These are phyloP conservation scores for Xenentodon cancila DNA, from an alignment of 2,797 vertebrate genomes.

Conservation along the genomic window DNA sequence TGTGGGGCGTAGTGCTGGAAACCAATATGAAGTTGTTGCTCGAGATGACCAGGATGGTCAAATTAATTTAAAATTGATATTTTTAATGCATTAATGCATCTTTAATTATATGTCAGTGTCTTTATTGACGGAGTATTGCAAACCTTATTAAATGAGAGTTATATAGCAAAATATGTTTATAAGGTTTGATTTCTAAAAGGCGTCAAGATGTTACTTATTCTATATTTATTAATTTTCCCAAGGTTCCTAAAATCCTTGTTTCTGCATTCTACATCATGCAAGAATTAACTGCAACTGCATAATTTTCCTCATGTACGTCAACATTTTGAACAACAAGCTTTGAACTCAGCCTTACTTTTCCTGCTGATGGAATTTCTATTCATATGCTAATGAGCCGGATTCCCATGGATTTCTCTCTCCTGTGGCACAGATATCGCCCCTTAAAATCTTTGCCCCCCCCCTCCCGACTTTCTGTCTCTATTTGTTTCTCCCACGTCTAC, in stretches of 20 bases:
- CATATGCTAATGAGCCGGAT: slow-evolving; percentile 74
- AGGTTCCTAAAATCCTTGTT: slow-evolving; percentile 21
- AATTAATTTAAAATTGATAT: too few relatives aligned
- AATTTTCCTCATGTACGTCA: slow-evolving; percentile 52
- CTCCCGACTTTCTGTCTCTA: slow-evolving; percentile 11
- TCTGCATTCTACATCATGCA: slow-evolving; percentile 33
- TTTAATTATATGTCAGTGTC: not conserved
- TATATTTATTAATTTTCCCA: slow-evolving; percentile 17
- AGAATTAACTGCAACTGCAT: slow-evolving; percentile 48
- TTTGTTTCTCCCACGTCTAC: slow-evolving; percentile 35
- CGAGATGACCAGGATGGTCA: too few relatives aligned
- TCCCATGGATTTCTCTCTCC: slow-evolving; percentile 68
- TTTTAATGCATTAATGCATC: too few relatives aligned
- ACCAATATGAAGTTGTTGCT: too few relatives aligned
- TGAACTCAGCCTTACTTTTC: slow-evolving; percentile 52
- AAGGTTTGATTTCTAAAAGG: not conserved
- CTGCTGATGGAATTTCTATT: slow-evolving; percentile 76
- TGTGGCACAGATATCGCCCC: slow-evolving; percentile 54
- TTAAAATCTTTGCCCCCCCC: slow-evolving; percentile 16
- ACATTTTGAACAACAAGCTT: slow-evolving; percentile 44
- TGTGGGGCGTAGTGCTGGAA: too few relatives aligned
- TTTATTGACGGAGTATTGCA: not conserved
- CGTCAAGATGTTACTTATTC: slow-evolving; percentile 5
- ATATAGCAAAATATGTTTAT: not conserved
- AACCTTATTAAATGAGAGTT: not conserved